Evolutionary conservation across 2,888 invertebrate genomes (phyloP), one percentile per base, ranked within the genome.

Genomic region (Merodon equestris): DNA sequence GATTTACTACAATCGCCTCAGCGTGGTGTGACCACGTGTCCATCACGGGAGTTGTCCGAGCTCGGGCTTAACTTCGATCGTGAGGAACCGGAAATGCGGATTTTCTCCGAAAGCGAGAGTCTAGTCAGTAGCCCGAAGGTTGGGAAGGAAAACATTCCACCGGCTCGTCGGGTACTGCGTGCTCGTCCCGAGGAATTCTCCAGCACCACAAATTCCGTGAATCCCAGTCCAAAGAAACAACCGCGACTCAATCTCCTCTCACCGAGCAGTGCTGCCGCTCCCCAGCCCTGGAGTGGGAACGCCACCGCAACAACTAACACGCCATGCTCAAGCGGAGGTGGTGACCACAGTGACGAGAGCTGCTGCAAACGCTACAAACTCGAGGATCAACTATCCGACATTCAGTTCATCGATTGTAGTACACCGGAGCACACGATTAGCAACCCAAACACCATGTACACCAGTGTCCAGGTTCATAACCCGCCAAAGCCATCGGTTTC

Each of bases 51-150:
- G 88, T 90, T 96, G 58, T 95, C 95, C n/a, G 95, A 95, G 86
- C 93, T 96, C 88, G 92, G 95, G 19, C 90, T 96, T 40, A 94
- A 96, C 57, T 94, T 96, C 83, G 95, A 96, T 79, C 91, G 95
- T 51, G 96, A 96, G 84, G 96, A 96, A 86, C 90, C 95, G 0
- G 96, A 96, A 89, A 93, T 94, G 91, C 91, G 95, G 84, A 95
- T 96, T 90, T 95, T 96, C 88, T 95, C 95, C n/a, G 96, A 96
- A 85, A 96, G 95, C 86, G 96, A 96, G 85, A 92, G 93, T 73
- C 86, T 92, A 50, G 92, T 93, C 0, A 91, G 91, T 73, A 92
- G 91, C 67, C 91, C 89, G 64, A 90, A 89, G 83, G 90, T 90
- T 73, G 91, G 87, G 82, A 91, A 90, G 44, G 89, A 88, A 81